Conservation (phyloP, 2,797 vertebrate species). For the Clarias fuscus region DNA sequence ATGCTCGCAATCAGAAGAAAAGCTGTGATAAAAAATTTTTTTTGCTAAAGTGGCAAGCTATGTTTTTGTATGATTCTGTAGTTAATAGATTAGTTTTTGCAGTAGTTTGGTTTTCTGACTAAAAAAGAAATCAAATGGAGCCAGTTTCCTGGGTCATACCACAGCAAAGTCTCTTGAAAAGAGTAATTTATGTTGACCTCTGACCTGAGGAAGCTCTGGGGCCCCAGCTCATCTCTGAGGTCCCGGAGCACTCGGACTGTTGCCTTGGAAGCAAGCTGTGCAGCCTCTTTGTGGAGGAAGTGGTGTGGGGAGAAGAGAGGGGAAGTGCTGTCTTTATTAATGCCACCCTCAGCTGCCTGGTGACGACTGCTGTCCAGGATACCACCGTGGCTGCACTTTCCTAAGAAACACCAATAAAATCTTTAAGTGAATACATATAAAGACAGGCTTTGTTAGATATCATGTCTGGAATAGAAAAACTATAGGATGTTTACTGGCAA, state of each 20-base stretch:
- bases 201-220: conserved; percentile 77
- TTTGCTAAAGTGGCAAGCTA: too few relatives aligned
- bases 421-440: background rate
- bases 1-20: too few relatives aligned
- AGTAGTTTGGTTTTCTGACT: too few relatives aligned
- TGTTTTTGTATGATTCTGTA: too few relatives aligned
- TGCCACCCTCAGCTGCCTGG: conserved; percentile 78
- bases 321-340: conserved; percentile 87
- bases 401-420: conserved; percentile 59
- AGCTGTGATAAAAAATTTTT: too few relatives aligned
- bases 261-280: conserved; percentile 76
- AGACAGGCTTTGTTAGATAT: background rate
- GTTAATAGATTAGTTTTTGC: background rate
- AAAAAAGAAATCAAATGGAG: background rate
- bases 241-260: conserved; percentile 77
- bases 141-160: background rate
- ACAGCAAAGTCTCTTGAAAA: conserved; percentile 5
- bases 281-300: conserved; percentile 77
- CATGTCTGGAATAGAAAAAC: background rate
- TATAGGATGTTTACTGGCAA: background rate
- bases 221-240: conserved; percentile 76
- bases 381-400: conserved; percentile 89
- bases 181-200: conserved; percentile 41
- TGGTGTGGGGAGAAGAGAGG: conserved; percentile 85
- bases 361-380: conserved; percentile 78